These are phyloP conservation scores for Fulmarus glacialis DNA, from an alignment of 2,113 vertebrate genomes.

Conservation along the genomic window DNA sequence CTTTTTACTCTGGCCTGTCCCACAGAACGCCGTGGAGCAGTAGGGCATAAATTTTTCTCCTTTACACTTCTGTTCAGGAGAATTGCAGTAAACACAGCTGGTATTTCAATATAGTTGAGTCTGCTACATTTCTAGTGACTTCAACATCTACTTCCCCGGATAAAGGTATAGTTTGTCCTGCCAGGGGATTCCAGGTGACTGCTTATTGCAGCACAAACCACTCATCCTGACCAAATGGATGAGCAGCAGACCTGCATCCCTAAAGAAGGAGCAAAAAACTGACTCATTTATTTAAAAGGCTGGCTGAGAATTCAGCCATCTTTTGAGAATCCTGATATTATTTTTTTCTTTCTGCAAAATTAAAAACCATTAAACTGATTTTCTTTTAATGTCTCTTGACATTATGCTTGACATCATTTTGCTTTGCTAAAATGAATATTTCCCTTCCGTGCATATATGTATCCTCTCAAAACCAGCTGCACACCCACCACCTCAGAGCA, in stretches of 20 bases:
- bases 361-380: neutral
- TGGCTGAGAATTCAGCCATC: neutral
- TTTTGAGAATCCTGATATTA: neutral
- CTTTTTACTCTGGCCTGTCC: neutral
- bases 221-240: neutral
- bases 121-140: neutral
- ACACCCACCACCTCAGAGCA: neutral
- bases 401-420: too few species aligned
- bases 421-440: neutral
- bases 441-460: neutral
- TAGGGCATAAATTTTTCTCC: neutral
- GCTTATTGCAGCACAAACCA: neutral
- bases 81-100: neutral
- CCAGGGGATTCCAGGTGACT: neutral
- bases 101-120: neutral
- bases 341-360: neutral
- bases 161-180: neutral
- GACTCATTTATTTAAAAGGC: neutral
- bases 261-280: neutral
- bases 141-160: neutral
- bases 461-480: neutral
- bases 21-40: neutral
- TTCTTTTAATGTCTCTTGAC: neutral
- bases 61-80: neutral
- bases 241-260: neutral